Conservation (phyloP, 2,113 vertebrate species). For the Oncorhynchus keta region DNA sequence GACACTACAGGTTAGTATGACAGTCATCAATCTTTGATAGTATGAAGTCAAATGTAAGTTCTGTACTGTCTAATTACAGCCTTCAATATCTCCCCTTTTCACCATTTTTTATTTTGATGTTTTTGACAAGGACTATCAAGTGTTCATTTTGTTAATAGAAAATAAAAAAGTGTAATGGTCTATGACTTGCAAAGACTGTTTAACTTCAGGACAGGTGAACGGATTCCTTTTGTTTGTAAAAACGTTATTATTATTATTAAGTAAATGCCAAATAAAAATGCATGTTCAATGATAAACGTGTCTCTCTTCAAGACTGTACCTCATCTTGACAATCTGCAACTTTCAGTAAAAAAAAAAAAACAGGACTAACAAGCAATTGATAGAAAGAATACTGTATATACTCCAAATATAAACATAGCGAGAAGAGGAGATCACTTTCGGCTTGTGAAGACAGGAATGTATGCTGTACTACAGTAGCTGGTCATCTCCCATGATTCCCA, state of each 20-base stretch:
- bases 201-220: constrained; percentile 15
- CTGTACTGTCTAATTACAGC: not conserved
- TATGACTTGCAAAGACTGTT: constrained; percentile 24
- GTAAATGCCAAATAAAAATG: constrained; percentile 25
- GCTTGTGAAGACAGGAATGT: no score
- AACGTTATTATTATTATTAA: constrained; percentile 31
- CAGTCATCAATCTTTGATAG: constrained; percentile 22
- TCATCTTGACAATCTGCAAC: no score
- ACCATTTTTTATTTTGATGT: not conserved
- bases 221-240: constrained; percentile 47
- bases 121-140: constrained; percentile 17
- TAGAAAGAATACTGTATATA: no score
- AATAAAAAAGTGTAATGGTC: constrained; percentile 29
- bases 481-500: no score
- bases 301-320: no score
- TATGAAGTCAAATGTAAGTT: not conserved
- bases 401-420: no score
- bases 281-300: not conserved
- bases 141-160: constrained; percentile 22
- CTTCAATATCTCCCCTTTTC: not conserved
- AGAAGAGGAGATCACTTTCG: no score
- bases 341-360: no score
- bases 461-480: no score
- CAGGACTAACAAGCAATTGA: no score
- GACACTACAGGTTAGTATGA: constrained; percentile 6